Conservation (phyloP, 2,797 vertebrate genomes). For the Trachurus trachurus region DNA sequence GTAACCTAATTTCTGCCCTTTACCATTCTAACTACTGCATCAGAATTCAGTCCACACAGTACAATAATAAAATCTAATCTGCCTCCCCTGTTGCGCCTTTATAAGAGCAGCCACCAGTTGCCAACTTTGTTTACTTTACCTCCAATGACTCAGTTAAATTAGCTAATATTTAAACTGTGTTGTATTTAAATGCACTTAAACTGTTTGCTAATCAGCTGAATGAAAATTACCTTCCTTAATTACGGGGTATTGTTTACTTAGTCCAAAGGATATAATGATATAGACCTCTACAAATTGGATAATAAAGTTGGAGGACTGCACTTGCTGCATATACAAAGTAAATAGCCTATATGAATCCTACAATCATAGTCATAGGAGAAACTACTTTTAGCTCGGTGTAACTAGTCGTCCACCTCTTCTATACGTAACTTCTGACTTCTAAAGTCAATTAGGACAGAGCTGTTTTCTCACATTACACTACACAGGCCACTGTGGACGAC, state of each 20-base stretch:
- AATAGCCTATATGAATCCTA: background rate
- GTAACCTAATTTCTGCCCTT: background rate
- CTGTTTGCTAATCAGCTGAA: constrained; percentile 51
- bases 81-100: background rate
- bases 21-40: too few relatives aligned
- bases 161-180: constrained; percentile 46
- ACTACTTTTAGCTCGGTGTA: constrained; percentile 12
- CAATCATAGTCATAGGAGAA: background rate
- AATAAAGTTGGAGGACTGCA: constrained; percentile 19
- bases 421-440: constrained; percentile 46
- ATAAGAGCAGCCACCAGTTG: constrained; percentile 4
- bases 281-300: constrained; percentile 20
- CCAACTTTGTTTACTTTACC: constrained; percentile 37
- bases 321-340: background rate
- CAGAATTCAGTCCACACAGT: too few relatives aligned
- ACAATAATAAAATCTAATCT: too few relatives aligned
- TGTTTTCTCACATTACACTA: constrained; percentile 27
- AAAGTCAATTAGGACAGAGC: constrained; percentile 58
- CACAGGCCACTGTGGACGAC: constrained; percentile 9
- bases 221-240: constrained; percentile 52
- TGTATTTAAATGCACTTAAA: constrained; percentile 51
- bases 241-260: constrained; percentile 37
- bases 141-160: constrained; percentile 32
- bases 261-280: constrained; percentile 15
- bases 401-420: constrained; percentile 10